Evolutionary conservation across 2,888 invertebrate species (phyloP).

Genomic region (Lissonota sp.): DNA sequence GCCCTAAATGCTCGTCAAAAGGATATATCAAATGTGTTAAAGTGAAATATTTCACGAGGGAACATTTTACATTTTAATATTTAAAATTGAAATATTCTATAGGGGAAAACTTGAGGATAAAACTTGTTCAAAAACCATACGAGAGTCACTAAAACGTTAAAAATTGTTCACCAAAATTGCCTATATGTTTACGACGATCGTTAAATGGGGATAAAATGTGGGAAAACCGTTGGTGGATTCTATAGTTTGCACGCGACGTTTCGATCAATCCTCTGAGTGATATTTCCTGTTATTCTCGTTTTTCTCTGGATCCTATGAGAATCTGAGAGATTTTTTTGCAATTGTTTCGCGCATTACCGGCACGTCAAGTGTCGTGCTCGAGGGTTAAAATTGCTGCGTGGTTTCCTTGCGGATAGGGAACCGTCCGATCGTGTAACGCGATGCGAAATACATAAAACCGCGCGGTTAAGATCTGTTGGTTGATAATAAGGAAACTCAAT

Average conservation of each 20-base stretch:
- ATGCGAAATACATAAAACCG: slow-evolving; percentile 5
- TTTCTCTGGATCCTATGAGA: slow-evolving; percentile 16
- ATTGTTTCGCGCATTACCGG: slow-evolving; percentile 67
- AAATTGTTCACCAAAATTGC: too few relatives aligned
- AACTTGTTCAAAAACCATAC: neutral
- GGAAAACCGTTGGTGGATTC: slow-evolving; percentile 33
- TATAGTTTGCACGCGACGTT: slow-evolving; percentile 72
- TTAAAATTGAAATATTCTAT: too few relatives aligned
- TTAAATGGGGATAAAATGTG: slow-evolving; percentile 20
- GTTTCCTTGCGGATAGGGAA: neutral
- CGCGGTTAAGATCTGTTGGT: neutral
- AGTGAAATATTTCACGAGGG: too few relatives aligned
- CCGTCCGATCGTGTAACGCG: neutral
- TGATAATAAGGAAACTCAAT: neutral
- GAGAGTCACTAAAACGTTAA: neutral
- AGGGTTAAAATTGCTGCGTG: slow-evolving; percentile 21
- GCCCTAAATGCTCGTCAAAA: neutral
- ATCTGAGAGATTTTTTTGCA: slow-evolving; percentile 48
- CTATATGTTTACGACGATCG: neutral
- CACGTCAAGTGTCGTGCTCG: slow-evolving; percentile 63
- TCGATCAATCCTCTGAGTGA: slow-evolving; percentile 73
- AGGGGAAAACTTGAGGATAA: neutral
- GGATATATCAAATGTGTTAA: too few relatives aligned
- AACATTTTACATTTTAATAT: too few relatives aligned
- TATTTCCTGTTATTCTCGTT: slow-evolving; percentile 60